phyloP scores from a whole-genome alignment of 2,888 invertebrate genomes.

The Furcula furcula region DNA sequence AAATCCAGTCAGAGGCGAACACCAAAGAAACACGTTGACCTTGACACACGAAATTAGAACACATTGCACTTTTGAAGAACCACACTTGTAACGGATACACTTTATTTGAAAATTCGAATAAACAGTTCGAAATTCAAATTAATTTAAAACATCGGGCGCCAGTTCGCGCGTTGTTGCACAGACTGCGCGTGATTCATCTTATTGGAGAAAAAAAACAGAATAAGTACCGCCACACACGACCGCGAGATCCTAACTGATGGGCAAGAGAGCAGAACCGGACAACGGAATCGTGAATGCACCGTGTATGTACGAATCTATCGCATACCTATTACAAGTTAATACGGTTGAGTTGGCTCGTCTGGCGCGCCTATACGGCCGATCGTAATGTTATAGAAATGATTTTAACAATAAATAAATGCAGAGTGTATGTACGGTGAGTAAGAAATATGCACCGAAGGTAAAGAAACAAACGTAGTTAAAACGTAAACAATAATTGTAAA shows the following conservation, averaged over 20 bases:
- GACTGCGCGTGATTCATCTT: constrained; percentile 73
- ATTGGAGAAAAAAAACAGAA: constrained; percentile 49
- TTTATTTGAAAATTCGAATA: constrained; percentile 14
- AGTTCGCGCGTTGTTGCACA: constrained; percentile 47
- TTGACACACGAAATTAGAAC: not conserved
- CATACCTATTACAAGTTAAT: constrained; percentile 21
- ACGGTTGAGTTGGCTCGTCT: constrained; percentile 27
- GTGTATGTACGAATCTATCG: constrained; percentile 14
- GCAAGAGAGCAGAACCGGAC: constrained; percentile 54
- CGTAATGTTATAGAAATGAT: not conserved
- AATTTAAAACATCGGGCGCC: constrained; percentile 40
- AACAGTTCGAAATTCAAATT: constrained; percentile 31
- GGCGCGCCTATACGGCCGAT: constrained; percentile 11
- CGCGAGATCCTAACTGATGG: constrained; percentile 28
- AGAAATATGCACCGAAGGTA: no score
- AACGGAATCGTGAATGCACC: constrained; percentile 27
- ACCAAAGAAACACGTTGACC: constrained; percentile 1
- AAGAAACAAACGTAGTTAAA: no score
- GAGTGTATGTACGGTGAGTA: no score
- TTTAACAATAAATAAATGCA: no score
- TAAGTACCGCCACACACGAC: constrained; percentile 16
- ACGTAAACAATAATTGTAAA: no score
- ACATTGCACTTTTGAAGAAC: not conserved
- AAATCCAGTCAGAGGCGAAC: not conserved
- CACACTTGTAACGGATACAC: constrained; percentile 5